Evolutionary conservation across 2,797 vertebrate species (phyloP), one percentile per base, ranked within the genome.

Genomic region (Amazona finschi): DNA sequence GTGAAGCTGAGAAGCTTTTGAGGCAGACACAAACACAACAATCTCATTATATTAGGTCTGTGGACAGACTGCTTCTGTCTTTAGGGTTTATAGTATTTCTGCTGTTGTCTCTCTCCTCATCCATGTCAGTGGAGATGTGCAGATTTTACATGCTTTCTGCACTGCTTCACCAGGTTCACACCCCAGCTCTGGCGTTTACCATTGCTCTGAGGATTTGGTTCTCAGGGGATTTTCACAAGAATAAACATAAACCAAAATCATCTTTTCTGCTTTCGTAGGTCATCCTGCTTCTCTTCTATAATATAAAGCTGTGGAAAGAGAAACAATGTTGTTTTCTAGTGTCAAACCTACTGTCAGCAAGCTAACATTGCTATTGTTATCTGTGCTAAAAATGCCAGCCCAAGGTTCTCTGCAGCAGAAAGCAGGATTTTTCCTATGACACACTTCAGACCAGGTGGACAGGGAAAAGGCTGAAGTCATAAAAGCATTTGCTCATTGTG

Each of bases 1-100:
- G 73, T 71, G 81, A 94, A 85, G 77, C 93, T 87, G 94, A 72
- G 87, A 60, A 89, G 89, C 60, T 92, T 93, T 92, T 88, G 87
- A 92, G 91, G 82, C 92, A 92, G 79, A 72, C 71, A 72, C 4
- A 39, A 93, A 76, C 83, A 90, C 89, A 91, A 90, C 69, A 62
- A 73, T 61, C 80, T 90, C 61, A 52, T 82, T 93, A 20, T 31
- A 14, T 73, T 86, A 81, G 73, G 43, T 73, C 78, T 93, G 39
- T 53, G 79, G 81, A 80, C 58, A 84, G 73, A 69, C 49, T 21
- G 30, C 88, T 92, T 41, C 64, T 90, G 61, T 71, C 84, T 93
- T 50, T 71, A 84, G 57, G 74, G 33, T 85, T 94, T 94, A 15
- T 13, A 62, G 73, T 69, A 18, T 77, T 95, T 67, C 57, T 93